phyloP scores from a whole-genome alignment of 1,140 invertebrate species.

The Drosophila lacteicornis region DNA sequence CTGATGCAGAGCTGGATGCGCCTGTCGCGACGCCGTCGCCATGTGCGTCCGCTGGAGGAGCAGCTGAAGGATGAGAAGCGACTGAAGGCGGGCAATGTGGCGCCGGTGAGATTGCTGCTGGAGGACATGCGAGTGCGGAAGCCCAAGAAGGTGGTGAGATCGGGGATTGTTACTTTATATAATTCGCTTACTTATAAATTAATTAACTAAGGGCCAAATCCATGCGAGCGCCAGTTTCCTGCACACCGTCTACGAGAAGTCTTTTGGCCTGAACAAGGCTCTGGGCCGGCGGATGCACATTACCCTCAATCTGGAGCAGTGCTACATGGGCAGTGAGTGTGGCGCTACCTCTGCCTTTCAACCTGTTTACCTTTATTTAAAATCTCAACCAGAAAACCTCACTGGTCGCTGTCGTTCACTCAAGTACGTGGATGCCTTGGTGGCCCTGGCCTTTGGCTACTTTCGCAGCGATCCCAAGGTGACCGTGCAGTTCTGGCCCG shows the following conservation, averaged over 20 bases:
- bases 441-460: constrained; percentile 75
- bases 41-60: constrained; percentile 2
- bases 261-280: constrained; percentile 66
- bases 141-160: constrained; percentile 22
- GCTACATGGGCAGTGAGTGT: constrained; percentile 71
- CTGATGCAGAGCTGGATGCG: constrained; percentile 52
- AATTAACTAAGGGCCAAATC: neutral
- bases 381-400: constrained; percentile 40
- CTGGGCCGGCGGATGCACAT: constrained; percentile 67
- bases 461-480: constrained; percentile 61
- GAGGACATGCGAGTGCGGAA: constrained; percentile 34
- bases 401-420: constrained; percentile 51
- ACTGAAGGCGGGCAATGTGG: constrained; percentile 52
- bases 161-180: neutral
- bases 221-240: constrained; percentile 33
- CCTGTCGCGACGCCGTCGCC: constrained; percentile 17
- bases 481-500: constrained; percentile 61
- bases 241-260: constrained; percentile 49
- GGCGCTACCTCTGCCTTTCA: too few species aligned
- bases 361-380: too few species aligned
- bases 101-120: constrained; percentile 63
- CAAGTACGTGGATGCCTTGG: constrained; percentile 64
- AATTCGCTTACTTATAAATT: neutral
- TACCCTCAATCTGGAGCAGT: constrained; percentile 70
- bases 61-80: constrained; percentile 47